Evolutionary conservation across 2,797 vertebrate genomes (phyloP).

Genomic region (Malacoraja senta): DNA sequence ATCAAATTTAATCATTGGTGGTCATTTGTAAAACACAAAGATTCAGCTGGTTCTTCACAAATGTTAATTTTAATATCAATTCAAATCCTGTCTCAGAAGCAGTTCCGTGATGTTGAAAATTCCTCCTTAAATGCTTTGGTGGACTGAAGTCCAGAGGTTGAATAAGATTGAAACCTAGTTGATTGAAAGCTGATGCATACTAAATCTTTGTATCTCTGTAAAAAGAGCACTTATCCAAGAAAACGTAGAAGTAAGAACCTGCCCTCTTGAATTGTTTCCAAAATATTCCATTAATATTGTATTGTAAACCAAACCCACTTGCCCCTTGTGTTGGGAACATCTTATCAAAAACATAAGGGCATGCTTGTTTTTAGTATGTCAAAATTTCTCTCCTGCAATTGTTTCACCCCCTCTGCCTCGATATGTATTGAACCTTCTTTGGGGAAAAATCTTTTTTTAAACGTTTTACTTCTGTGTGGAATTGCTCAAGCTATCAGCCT

Average conservation of each 20-base stretch:
- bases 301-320: background rate
- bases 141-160: no score
- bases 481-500: background rate
- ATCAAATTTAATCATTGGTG: background rate
- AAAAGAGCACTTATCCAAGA: background rate
- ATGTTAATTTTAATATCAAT: background rate
- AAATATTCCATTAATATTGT: background rate
- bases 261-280: background rate
- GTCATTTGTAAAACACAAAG: background rate
- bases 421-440: background rate
- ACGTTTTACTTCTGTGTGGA: background rate
- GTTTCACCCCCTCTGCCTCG: background rate
- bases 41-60: background rate
- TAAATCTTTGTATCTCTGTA: background rate
- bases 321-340: background rate
- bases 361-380: background rate
- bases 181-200: background rate
- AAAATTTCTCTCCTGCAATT: background rate
- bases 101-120: background rate
- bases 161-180: background rate
- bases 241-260: background rate
- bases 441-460: background rate
- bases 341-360: background rate
- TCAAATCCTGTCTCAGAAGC: no score
- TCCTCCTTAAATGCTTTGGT: background rate